Percentiles rank a stretch among this genome's conserved stretches.
Evolutionary conservation across 2,888 invertebrate genomes (phyloP).

Genomic region (Bellardia pandia): DNA sequence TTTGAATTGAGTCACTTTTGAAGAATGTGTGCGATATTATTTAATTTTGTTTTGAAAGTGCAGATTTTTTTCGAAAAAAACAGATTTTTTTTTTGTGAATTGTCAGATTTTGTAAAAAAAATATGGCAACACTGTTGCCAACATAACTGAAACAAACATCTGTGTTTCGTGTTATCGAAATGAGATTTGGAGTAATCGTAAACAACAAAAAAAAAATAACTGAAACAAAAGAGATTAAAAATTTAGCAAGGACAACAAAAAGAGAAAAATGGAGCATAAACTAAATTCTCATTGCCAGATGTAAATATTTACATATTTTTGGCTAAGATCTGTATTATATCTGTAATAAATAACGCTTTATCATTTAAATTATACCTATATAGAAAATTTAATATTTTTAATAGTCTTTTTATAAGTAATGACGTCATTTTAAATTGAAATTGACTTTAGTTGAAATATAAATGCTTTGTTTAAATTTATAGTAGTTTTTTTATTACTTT

Average conservation of each 20-base stretch:
- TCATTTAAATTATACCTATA: neutral
- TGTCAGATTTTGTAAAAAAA: too few relatives aligned
- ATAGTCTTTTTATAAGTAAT: neutral
- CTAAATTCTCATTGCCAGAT: slow-evolving; percentile 26
- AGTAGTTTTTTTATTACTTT: neutral
- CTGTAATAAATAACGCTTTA: neutral
- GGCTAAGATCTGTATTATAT: neutral
- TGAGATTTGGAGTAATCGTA: too few relatives aligned
- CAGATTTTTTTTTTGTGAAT: too few relatives aligned
- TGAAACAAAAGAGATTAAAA: too few relatives aligned
- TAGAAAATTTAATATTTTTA: neutral
- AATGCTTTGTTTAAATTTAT: neutral
- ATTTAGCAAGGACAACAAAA: slow-evolving; percentile 9
- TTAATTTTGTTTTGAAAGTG: too few relatives aligned
- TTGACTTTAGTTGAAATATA: neutral
- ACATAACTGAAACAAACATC: too few relatives aligned
- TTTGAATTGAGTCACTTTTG: too few relatives aligned
- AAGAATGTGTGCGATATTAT: too few relatives aligned
- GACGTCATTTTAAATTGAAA: neutral
- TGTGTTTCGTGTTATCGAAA: too few relatives aligned
- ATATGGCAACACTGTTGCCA: too few relatives aligned
- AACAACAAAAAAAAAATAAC: too few relatives aligned
- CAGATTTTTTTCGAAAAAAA: too few relatives aligned
- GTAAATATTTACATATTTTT: neutral
- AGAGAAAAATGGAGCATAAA: neutral